Evolutionary conservation across 2,888 invertebrate species (phyloP).

Genomic region (Euphydryas editha): DNA sequence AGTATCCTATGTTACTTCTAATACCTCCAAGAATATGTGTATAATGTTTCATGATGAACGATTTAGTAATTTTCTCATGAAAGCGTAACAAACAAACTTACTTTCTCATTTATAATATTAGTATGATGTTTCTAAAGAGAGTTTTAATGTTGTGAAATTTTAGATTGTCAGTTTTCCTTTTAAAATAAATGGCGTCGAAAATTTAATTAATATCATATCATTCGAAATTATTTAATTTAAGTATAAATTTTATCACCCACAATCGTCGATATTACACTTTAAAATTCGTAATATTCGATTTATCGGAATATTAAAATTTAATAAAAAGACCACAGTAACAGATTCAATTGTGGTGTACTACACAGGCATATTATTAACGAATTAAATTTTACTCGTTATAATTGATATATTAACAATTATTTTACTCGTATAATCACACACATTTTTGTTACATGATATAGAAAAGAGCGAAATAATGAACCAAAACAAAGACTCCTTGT

Average conservation of each 20-base stretch:
- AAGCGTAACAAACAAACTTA: no score
- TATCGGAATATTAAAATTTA: slow-evolving; percentile 23
- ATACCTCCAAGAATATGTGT: no score
- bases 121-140: neutral
- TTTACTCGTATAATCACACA: no score
- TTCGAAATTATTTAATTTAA: slow-evolving; percentile 17
- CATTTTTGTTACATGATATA: no score
- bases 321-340: slow-evolving; percentile 24
- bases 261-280: slow-evolving; percentile 27
- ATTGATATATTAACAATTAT: neutral
- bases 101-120: no score
- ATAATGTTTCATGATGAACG: no score
- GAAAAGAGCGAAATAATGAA: no score
- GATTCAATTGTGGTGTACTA: slow-evolving; percentile 15
- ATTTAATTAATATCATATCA: slow-evolving; percentile 22
- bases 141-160: neutral
- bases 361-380: neutral
- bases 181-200: slow-evolving; percentile 15
- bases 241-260: slow-evolving; percentile 26
- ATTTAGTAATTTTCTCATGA: no score
- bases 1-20: no score
- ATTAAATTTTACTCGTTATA: neutral
- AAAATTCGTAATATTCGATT: slow-evolving; percentile 27
- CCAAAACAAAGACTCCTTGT: no score
- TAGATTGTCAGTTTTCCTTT: neutral